These are phyloP conservation scores for Rhyacophila brunnea DNA, from an alignment of 1,140 invertebrate species.

Conservation along the genomic window DNA sequence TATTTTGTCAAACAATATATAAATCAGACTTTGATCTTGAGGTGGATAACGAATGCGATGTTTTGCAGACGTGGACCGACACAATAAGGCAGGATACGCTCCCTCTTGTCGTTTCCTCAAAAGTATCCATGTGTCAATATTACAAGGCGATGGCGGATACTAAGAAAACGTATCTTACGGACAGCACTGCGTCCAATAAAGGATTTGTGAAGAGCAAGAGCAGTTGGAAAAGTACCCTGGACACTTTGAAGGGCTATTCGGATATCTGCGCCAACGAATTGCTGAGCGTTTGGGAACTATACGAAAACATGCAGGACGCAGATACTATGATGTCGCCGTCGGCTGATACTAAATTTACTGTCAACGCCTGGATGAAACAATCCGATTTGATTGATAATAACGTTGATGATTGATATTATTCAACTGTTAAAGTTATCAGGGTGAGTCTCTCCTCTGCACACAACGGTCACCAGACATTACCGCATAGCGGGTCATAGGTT, in stretches of 20 bases:
- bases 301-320: constrained; percentile 5
- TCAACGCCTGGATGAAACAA: constrained; percentile 20
- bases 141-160: constrained; percentile 1
- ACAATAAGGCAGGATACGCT: constrained; percentile 1
- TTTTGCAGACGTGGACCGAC: constrained; percentile 3
- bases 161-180: neutral
- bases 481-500: too few species aligned
- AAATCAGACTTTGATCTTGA: neutral
- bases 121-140: constrained; percentile 7
- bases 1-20: constrained; percentile 20
- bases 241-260: constrained; percentile 11
- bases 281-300: constrained; percentile 22
- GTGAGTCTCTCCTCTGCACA: too few species aligned
- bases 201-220: constrained; percentile 3
- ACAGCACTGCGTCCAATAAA: neutral
- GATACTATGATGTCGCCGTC: constrained; percentile 6
- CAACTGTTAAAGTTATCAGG: too few species aligned
- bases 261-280: constrained; percentile 29
- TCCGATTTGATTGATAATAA: neutral
- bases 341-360: constrained; percentile 17
- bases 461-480: too few species aligned
- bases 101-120: constrained; percentile 15
- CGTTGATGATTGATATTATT: neutral
- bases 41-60: neutral
- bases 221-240: constrained; percentile 18